Percentiles rank a stretch among this genome's conserved stretches.
Evolutionary conservation across 2,888 invertebrate species (phyloP).

Genomic region (Agriopis marginaria): DNA sequence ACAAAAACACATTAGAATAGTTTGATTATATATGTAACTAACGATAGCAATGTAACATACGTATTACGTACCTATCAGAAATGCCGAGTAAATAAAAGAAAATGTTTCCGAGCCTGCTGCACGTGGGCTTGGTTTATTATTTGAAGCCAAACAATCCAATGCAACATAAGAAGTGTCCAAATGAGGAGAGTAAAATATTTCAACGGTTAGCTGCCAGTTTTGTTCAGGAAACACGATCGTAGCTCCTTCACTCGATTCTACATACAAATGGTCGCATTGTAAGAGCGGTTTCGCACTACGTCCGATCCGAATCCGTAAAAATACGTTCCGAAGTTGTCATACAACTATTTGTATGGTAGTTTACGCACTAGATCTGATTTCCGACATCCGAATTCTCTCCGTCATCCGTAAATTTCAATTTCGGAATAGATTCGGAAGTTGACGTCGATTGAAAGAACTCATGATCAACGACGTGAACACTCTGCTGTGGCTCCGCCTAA

Average conservation of each 20-base stretch:
- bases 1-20: constrained; percentile 5
- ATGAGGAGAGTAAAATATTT: neutral
- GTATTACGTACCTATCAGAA: constrained; percentile 16
- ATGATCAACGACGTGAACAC: too few relatives aligned
- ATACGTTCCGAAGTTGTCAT: too few relatives aligned
- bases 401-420: too few relatives aligned
- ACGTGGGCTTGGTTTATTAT: constrained; percentile 29
- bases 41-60: constrained; percentile 10
- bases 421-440: too few relatives aligned
- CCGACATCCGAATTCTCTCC: too few relatives aligned
- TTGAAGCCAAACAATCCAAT: constrained; percentile 33
- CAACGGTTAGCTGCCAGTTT: neutral
- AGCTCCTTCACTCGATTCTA: neutral
- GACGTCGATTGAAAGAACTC: too few relatives aligned
- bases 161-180: neutral
- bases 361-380: too few relatives aligned
- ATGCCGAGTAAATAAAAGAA: constrained; percentile 23
- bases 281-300: too few relatives aligned
- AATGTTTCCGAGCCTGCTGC: constrained; percentile 15
- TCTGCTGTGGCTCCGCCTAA: too few relatives aligned
- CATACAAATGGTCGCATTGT: neutral
- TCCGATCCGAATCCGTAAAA: too few relatives aligned
- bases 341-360: too few relatives aligned
- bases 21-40: constrained; percentile 16
- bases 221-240: neutral